A percentile compares a stretch with the other conserved stretches of the same genome.
phyloP scores from a whole-genome alignment of 2,888 invertebrate species.

The Drosophila phalerata region DNA sequence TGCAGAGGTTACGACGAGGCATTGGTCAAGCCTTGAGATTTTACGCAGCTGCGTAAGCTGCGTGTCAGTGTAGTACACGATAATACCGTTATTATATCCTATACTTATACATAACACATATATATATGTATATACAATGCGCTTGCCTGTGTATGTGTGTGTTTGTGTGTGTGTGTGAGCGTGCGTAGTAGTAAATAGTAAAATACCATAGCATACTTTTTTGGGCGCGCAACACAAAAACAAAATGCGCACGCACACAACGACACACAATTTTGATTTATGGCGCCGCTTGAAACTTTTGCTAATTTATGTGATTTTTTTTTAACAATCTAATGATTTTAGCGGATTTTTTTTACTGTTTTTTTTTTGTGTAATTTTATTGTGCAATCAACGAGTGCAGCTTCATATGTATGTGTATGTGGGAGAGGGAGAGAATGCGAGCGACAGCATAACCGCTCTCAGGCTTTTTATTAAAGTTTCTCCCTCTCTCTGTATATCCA shows the following conservation, averaged over 20 bases:
- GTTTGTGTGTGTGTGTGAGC: constrained; percentile 48
- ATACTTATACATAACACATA: constrained; percentile 21
- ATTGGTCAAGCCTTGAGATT: constrained; percentile 78
- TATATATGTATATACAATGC: constrained; percentile 16
- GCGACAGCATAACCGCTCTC: constrained; percentile 22
- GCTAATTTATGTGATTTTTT: constrained; percentile 53
- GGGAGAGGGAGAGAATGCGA: constrained; percentile 11
- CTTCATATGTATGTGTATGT: constrained; percentile 7
- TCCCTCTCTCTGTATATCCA: constrained; percentile 30
- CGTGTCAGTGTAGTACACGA: constrained; percentile 63
- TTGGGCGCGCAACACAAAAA: constrained; percentile 68
- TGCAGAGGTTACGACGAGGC: constrained; percentile 58
- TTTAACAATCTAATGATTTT: constrained; percentile 42
- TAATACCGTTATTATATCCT: constrained; percentile 70
- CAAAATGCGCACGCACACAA: constrained; percentile 35
- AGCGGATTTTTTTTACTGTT: constrained; percentile 25
- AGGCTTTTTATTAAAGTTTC: constrained; percentile 30
- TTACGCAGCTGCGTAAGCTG: constrained; percentile 79
- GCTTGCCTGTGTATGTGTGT: not conserved
- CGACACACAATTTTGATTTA: constrained; percentile 47
- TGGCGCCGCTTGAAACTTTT: constrained; percentile 47
- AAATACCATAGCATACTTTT: constrained; percentile 75
- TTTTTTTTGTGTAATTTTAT: constrained; percentile 58
- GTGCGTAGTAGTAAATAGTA: constrained; percentile 79
- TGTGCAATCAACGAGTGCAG: constrained; percentile 68